These are phyloP conservation scores for Etia nguti DNA, from an alignment of 2,113 vertebrate genomes.

Conservation along the genomic window DNA sequence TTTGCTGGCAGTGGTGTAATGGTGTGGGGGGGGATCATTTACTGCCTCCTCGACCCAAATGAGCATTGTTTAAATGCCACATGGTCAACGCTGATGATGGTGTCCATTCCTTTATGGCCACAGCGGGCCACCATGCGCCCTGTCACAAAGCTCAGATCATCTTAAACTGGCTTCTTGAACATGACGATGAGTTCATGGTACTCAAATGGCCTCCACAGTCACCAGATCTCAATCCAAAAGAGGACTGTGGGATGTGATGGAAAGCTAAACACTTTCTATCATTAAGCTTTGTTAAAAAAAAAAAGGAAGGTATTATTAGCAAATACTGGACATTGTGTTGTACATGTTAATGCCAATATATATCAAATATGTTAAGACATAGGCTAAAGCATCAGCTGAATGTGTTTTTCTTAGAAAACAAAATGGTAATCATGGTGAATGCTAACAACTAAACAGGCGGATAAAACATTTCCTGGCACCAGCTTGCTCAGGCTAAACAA, in stretches of 20 bases:
- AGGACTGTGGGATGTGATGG: background rate
- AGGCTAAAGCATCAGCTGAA: background rate
- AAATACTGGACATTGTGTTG: background rate
- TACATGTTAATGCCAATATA: background rate
- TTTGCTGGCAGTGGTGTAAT: background rate
- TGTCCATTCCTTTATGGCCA: background rate
- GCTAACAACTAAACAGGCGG: background rate
- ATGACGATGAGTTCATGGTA: background rate
- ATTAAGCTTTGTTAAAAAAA: background rate
- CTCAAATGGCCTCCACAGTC: background rate
- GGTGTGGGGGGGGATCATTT: background rate
- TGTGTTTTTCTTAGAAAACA: background rate
- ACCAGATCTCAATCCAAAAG: background rate
- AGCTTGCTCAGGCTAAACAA: background rate
- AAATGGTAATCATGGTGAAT: background rate
- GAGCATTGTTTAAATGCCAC: background rate
- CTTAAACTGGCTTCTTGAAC: background rate
- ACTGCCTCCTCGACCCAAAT: background rate
- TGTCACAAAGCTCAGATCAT: background rate
- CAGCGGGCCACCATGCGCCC: background rate
- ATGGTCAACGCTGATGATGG: background rate
- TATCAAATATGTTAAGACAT: background rate
- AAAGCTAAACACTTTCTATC: background rate
- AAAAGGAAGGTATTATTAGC: background rate
- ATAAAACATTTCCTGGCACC: background rate